These are phyloP conservation scores for Oncorhynchus tshawytscha DNA, from an alignment of 2,113 vertebrate genomes.

Conservation along the genomic window DNA sequence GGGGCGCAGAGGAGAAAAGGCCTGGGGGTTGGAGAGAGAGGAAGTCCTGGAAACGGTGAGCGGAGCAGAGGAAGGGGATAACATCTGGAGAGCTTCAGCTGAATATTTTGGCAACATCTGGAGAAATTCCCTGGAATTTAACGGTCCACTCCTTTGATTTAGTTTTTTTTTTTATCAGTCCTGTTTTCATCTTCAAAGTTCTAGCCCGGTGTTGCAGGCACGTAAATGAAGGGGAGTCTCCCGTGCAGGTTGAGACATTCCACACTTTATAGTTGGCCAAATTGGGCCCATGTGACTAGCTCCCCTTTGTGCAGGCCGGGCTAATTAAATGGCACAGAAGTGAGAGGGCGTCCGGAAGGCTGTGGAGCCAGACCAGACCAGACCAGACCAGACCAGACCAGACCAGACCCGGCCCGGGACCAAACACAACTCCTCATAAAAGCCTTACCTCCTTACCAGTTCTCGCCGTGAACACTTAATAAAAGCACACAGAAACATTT, in stretches of 20 bases:
- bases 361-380: background rate
- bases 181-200: conserved; percentile 4
- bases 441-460: conserved; percentile 5
- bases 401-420: background rate
- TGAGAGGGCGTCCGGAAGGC: background rate
- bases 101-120: conserved; percentile 77
- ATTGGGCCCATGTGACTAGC: background rate
- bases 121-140: conserved; percentile 76
- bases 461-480: background rate
- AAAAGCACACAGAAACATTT: no score
- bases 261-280: background rate
- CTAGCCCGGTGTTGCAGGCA: background rate
- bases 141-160: conserved; percentile 59
- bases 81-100: conserved; percentile 78
- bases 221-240: background rate
- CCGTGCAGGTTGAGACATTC: background rate
- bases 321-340: conserved; percentile 1
- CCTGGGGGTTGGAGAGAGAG: background rate
- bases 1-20: conserved; percentile 11
- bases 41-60: conserved; percentile 1
- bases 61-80: conserved; percentile 14
- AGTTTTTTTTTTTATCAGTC: no score
- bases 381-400: no score
- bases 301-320: background rate
- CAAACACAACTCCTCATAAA: background rate